These are phyloP conservation scores for Mastomys natalensis DNA, from an alignment of 2,113 vertebrate species.

Conservation along the genomic window DNA sequence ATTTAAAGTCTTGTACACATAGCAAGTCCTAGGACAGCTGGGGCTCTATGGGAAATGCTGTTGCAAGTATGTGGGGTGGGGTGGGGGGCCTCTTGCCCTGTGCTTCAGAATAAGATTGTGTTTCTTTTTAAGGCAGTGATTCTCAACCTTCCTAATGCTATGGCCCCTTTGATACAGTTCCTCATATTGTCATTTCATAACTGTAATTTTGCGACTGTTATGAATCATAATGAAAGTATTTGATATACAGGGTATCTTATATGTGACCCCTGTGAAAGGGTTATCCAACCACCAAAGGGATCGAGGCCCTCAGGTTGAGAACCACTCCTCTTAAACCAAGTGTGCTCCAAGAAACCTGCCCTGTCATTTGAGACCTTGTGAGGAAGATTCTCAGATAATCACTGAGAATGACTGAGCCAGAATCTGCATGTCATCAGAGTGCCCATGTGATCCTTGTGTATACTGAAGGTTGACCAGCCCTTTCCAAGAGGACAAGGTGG, in stretches of 20 bases:
- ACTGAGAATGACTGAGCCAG: neutral
- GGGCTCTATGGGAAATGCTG: neutral
- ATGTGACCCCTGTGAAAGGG: neutral
- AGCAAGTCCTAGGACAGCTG: neutral
- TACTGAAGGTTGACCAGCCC: neutral
- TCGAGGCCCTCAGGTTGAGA: neutral
- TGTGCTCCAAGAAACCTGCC: neutral
- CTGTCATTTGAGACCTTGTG: neutral
- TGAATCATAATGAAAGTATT: neutral
- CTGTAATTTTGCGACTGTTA: neutral
- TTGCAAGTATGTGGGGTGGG: too few relatives aligned
- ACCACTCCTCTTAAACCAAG: neutral
- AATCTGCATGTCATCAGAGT: slow-evolving; percentile 6
- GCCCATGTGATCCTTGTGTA: neutral
- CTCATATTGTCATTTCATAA: neutral
- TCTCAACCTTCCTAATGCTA: neutral
- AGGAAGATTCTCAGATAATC: neutral
- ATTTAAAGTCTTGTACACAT: neutral
- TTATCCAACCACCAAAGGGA: neutral
- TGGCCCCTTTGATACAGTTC: neutral
- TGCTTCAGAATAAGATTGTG: neutral
- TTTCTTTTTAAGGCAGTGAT: neutral
- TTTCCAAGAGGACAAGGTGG: neutral
- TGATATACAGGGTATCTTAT: neutral
- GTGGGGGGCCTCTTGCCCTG: neutral